These are phyloP conservation scores for Pterocles gutturalis DNA, from an alignment of 2,113 vertebrate species.

Conservation along the genomic window DNA sequence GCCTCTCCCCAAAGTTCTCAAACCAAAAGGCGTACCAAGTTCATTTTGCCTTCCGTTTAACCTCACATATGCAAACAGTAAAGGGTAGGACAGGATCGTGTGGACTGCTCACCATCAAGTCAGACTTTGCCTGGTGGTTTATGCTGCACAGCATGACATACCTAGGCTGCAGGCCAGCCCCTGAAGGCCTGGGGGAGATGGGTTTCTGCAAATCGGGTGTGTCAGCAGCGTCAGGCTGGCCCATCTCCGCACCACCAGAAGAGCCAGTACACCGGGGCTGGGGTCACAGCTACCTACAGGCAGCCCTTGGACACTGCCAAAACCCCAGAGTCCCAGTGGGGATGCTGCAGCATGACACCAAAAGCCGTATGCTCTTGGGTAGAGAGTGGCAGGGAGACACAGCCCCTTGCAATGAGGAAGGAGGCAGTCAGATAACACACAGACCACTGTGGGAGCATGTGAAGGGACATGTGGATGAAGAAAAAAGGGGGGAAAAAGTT, in stretches of 20 bases:
- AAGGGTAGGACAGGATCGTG: not conserved
- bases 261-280: accelerated
- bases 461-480: accelerated
- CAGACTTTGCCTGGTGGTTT: not conserved
- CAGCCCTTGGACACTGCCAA: not conserved
- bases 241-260: not conserved
- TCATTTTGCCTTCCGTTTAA: not conserved
- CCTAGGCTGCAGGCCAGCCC: not conserved
- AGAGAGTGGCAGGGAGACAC: not conserved
- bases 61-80: not conserved
- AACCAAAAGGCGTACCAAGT: not conserved
- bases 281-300: not conserved
- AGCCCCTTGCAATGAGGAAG: not conserved
- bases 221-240: not conserved
- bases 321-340: not conserved
- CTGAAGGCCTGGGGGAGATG: accelerated
- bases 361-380: not conserved
- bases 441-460: accelerated
- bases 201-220: not conserved
- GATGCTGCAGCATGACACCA: not conserved
- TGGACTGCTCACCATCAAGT: not conserved
- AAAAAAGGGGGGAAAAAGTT: accelerated
- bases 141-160: accelerated
- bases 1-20: not conserved
- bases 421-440: accelerated